Conservation (phyloP, 2,797 vertebrate species). For the Dallia pectoralis region DNA sequence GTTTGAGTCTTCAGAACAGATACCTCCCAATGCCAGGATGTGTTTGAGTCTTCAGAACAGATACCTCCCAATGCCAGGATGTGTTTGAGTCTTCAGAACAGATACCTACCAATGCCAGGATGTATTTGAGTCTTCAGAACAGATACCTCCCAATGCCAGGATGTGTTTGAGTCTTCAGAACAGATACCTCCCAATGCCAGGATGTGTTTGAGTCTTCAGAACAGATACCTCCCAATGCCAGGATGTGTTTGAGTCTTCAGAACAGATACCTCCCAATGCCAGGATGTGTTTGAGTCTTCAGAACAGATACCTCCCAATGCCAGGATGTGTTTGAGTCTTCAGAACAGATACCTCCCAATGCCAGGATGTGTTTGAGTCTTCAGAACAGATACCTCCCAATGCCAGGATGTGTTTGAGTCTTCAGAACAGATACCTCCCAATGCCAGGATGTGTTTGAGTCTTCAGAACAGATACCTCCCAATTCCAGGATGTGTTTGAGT, state of each 20-base stretch:
- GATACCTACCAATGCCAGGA: conserved; percentile 41
- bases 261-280: conserved; percentile 48
- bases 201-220: conserved; percentile 51
- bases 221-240: conserved; percentile 48
- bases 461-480: conserved; percentile 57
- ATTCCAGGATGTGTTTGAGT: conserved; percentile 32
- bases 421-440: conserved; percentile 56
- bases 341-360: conserved; percentile 52
- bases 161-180: conserved; percentile 54
- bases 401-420: conserved; percentile 40
- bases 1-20: conserved; percentile 56
- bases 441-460: conserved; percentile 34
- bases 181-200: conserved; percentile 43
- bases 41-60: conserved; percentile 56
- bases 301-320: conserved; percentile 50
- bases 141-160: conserved; percentile 40
- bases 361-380: conserved; percentile 44
- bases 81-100: conserved; percentile 56
- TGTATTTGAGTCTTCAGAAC: conserved; percentile 55
- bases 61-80: conserved; percentile 39
- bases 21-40: conserved; percentile 39
- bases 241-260: conserved; percentile 50
- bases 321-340: conserved; percentile 46
- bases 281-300: conserved; percentile 48
- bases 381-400: conserved; percentile 53